phyloP scores from a whole-genome alignment of 2,888 invertebrate species.

The Uloborus plumipes region DNA sequence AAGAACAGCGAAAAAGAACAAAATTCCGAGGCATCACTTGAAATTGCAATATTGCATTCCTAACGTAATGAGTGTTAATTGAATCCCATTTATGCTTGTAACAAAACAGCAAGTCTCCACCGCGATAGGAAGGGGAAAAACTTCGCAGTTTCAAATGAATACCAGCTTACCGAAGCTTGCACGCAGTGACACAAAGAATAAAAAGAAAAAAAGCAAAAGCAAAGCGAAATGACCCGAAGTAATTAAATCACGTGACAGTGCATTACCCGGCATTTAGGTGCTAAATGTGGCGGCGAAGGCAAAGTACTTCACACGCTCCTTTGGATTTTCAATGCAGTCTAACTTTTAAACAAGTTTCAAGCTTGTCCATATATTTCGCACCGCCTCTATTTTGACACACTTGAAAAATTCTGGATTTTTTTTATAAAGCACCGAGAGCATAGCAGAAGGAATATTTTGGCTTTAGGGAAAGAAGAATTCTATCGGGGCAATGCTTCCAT shows the following conservation, averaged over 20 bases:
- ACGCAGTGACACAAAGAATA: too few relatives aligned
- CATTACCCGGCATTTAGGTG: constrained; percentile 11
- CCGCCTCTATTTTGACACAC: constrained; percentile 22
- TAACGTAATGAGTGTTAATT: constrained; percentile 39
- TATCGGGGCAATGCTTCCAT: background rate
- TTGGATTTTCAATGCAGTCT: constrained; percentile 16
- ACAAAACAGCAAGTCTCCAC: background rate
- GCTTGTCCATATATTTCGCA: constrained; percentile 22
- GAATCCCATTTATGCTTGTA: background rate
- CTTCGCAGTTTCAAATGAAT: background rate
- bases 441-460: background rate
- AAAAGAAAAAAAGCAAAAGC: constrained; percentile 22
- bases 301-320: background rate
- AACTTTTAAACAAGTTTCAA: constrained; percentile 36
- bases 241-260: constrained; percentile 40
- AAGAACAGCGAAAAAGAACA: background rate
- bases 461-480: background rate
- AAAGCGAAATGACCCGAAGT: constrained; percentile 36
- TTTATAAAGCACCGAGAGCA: constrained; percentile 4
- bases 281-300: constrained; percentile 12
- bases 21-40: constrained; percentile 4
- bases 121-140: background rate
- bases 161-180: too few relatives aligned
- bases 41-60: constrained; percentile 14
- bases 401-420: constrained; percentile 14